Evolutionary conservation across 2,113 vertebrate genomes (phyloP), one percentile per base, ranked within the genome.

Genomic region (Paralichthys olivaceus): DNA sequence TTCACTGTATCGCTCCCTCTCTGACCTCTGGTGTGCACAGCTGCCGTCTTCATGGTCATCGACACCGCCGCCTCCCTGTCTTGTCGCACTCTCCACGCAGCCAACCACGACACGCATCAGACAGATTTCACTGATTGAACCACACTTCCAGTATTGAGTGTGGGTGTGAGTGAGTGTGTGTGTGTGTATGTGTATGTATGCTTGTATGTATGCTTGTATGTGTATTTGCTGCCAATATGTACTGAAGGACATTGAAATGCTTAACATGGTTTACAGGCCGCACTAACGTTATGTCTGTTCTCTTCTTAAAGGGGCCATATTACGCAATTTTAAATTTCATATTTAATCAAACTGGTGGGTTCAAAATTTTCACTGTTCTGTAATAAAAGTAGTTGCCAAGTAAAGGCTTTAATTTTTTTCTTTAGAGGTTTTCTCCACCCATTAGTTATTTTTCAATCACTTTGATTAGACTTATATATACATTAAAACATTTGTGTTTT

Each of bases 1-100:
- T 90, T 94, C 93, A 94, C 94, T 95, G 93, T 94, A 93, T 91
- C 67, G 78, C 89, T 92, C 87, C 88, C 85, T 86, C 54, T 83
- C 80, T 87, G 84, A 89, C 85, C 91, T 88, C 83, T 82, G 85
- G 79, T 88, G 87, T 86, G 87, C 90, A 84, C 66, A 63, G 89
- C 85, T 84, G 87, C 85, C 81, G 79, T 76, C 70, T 63, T 81
- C 83, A 82, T 34, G 70, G 80, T 79, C 90, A 76, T 64, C 45
- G 2, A 64, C 80, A 84, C 88, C 28, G 75, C 67, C 82, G 12
- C 87, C 83, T 81, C 79, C 71, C 53, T 68, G 73, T 80, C 76
- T 49, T 67, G 73, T 86, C 53, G 54, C 70, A 55, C 54, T 60
- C 81, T 55, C 68, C 75, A 72, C 66, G 40, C 81, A 79, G 83